Percentiles rank a stretch among this genome's conserved stretches.
phyloP scores from a whole-genome alignment of 2,113 vertebrate species.

The Podiceps cristatus region DNA sequence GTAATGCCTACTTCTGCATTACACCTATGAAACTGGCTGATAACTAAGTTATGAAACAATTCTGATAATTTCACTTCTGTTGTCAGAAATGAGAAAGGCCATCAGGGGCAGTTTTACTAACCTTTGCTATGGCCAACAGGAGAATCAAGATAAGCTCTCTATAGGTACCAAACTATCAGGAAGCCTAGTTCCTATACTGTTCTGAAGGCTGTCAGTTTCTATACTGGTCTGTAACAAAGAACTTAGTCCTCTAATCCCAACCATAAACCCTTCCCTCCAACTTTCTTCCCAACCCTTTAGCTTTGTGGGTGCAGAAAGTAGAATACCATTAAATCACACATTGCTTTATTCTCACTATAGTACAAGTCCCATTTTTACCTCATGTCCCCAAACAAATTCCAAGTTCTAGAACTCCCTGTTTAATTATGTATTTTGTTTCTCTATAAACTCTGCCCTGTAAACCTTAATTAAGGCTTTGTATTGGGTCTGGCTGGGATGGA shows the following conservation, averaged over 20 bases:
- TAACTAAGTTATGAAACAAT: neutral
- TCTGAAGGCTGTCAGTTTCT: neutral
- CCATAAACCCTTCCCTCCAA: neutral
- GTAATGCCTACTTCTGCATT: neutral
- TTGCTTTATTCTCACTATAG: neutral
- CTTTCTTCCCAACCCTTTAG: neutral
- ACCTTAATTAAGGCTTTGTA: neutral
- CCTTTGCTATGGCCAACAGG: neutral
- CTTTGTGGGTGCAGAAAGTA: neutral
- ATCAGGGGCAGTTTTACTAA: neutral
- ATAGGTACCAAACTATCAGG: neutral
- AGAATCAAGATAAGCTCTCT: neutral
- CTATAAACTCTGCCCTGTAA: neutral
- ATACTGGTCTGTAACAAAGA: neutral
- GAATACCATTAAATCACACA: neutral
- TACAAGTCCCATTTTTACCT: neutral
- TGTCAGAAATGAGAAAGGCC: neutral
- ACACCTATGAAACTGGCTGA: neutral
- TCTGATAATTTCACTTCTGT: neutral
- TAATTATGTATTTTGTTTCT: neutral
- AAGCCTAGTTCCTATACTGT: neutral
- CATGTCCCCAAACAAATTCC: neutral
- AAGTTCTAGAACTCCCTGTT: neutral
- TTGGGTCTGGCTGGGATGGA: neutral
- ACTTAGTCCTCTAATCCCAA: neutral